Evolutionary conservation across 2,888 invertebrate species (phyloP), one percentile per base, ranked within the genome.

Genomic region (Drosophila acutilabella): DNA sequence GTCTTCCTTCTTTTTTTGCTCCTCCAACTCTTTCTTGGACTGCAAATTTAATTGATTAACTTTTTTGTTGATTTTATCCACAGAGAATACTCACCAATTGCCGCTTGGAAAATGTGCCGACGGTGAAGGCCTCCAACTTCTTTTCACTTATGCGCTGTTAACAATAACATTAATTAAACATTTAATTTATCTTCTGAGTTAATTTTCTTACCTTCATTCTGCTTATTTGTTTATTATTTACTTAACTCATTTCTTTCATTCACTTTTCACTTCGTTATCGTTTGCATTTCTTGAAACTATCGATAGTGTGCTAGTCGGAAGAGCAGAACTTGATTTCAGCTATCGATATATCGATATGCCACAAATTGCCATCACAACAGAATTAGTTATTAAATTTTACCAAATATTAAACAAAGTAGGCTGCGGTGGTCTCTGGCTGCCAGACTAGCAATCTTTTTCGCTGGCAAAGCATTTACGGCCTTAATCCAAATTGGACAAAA

Each of bases 1-100:
- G 90, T 97, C 97, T 88, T 97, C 96, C 84, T 96, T 96, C 92
- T 97, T 98, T 66, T 96, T 94, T 78, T 96, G 95, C 78, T 97
- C 97, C 90, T 98, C 97, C 10, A 96, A 91, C 92, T 97, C 97
- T 80, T 95, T 95, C 91, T 97, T 97, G n/a, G 96, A 96, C 76
- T 76, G 18, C 3, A 62, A 52, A 0, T 5, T 40, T 38, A 6
- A 8, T n/a, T 23, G 13, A 33, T 51, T 42, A 7, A 5, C 38
- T 18, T 7, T 18, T 26, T 20, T 20, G 16, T 8, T 8, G 8
- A 30, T 30, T n/a, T 33, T 16, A 23, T 18, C 16, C 20, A 13
- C 18, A 42, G 5, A 7, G 6, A 30, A 11, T 44, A 45, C 76
- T 69, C 51, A 78, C 76, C 74, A 96, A 92, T 38, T 93, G 93